A percentile compares a stretch with the other conserved stretches of the same genome.
Conservation (phyloP, 2,113 vertebrate genomes). For the Brachypodius melanocephalos region DNA sequence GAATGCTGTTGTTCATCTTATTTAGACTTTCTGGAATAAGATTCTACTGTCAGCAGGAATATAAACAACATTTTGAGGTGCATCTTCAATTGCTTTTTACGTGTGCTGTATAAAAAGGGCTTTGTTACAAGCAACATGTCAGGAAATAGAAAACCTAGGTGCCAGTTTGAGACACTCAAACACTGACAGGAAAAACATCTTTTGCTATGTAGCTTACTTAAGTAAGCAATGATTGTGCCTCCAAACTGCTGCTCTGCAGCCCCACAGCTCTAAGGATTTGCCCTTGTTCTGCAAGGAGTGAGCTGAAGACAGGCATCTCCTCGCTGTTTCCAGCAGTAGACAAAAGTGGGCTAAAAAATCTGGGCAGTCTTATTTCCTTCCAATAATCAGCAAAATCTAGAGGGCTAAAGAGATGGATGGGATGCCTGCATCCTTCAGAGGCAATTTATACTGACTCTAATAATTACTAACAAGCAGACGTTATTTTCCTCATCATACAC, state of each 20-base stretch:
- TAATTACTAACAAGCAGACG: not conserved
- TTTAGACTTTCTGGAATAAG: not conserved
- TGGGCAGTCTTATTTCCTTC: not conserved
- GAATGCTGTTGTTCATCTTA: not conserved
- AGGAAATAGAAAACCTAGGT: not conserved
- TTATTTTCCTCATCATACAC: not conserved
- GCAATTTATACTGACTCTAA: not conserved
- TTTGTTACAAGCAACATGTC: not conserved
- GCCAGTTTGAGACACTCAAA: not conserved
- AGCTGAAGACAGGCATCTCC: accelerated
- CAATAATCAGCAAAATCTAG: not conserved
- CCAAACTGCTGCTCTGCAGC: not conserved
- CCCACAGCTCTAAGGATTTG: not conserved
- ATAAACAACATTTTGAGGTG: not conserved
- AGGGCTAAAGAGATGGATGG: not conserved
- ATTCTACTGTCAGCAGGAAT: not conserved
- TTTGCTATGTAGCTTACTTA: not conserved
- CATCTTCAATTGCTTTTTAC: not conserved
- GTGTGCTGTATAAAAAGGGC: not conserved
- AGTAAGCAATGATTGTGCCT: not conserved
- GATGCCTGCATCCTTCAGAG: not conserved
- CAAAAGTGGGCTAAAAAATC: not conserved
- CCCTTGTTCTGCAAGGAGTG: not conserved
- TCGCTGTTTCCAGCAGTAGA: not conserved
- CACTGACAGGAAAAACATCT: not conserved